Percentiles rank a stretch among this genome's conserved stretches.
Conservation (phyloP, 2,888 invertebrate species). For the Macrosoma leucophasiata region DNA sequence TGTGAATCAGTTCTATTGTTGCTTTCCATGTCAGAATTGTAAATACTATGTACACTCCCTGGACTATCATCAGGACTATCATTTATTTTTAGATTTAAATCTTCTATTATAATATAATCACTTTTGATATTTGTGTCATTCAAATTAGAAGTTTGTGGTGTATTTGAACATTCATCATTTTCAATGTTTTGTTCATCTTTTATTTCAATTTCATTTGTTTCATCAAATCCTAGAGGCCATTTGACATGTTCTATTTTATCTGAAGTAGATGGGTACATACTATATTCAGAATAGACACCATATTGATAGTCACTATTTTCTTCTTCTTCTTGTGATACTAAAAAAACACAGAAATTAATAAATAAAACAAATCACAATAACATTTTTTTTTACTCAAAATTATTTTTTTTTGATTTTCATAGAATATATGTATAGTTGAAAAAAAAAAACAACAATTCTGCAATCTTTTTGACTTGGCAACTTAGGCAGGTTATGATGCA, state of each 20-base stretch:
- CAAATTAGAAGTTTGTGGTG: neutral
- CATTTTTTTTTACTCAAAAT: neutral
- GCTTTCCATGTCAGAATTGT: too few species aligned
- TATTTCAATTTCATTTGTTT: slow-evolving; percentile 18
- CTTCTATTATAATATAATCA: slow-evolving; percentile 28
- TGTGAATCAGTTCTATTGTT: too few species aligned
- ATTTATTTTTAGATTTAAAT: slow-evolving; percentile 27
- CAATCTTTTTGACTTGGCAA: neutral
- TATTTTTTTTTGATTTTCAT: too few species aligned
- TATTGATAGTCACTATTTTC: slow-evolving; percentile 50
- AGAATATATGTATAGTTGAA: too few species aligned
- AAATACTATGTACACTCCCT: too few species aligned
- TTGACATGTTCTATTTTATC: slow-evolving; percentile 21
- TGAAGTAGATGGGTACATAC: slow-evolving; percentile 35
- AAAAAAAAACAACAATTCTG: too few species aligned
- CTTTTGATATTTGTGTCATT: slow-evolving; percentile 11
- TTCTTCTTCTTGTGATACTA: slow-evolving; percentile 66
- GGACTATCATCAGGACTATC: slow-evolving; percentile 14
- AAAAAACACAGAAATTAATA: slow-evolving; percentile 15
- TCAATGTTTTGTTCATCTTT: too few species aligned
- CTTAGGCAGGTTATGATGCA: neutral
- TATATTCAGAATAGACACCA: slow-evolving; percentile 48
- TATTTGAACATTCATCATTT: too few species aligned
- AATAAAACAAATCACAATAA: neutral
- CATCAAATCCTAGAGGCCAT: slow-evolving; percentile 20